A percentile compares a stretch with the other conserved stretches of the same genome.
Conservation (phyloP, 2,797 vertebrate species). For the Distichodus sexfasciatus region DNA sequence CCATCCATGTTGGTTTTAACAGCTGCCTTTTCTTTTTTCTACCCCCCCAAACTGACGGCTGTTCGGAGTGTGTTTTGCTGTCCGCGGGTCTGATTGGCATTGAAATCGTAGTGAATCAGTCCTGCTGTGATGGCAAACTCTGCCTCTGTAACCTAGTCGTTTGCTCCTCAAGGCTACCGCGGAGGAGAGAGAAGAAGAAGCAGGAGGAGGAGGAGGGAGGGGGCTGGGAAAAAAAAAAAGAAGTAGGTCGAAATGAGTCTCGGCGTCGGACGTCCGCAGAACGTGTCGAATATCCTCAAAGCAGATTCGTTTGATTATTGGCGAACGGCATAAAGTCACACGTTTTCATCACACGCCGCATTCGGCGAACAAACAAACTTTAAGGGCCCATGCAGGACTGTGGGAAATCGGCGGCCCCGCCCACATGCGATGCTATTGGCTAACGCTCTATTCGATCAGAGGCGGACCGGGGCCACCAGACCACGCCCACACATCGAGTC, state of each 20-base stretch:
- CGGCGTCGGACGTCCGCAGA: slow-evolving; percentile 69
- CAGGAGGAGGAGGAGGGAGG: background rate
- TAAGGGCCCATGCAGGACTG: slow-evolving; percentile 78
- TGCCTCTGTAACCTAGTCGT: slow-evolving; percentile 60
- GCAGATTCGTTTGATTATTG: slow-evolving; percentile 72
- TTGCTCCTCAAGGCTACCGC: slow-evolving; percentile 62
- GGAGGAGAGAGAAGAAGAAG: slow-evolving; percentile 12
- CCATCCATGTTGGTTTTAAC: slow-evolving; percentile 52
- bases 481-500: too few species aligned
- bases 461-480: slow-evolving; percentile 40
- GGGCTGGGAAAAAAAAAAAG: background rate
- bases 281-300: slow-evolving; percentile 68
- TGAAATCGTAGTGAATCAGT: slow-evolving; percentile 16
- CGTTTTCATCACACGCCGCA: slow-evolving; percentile 82
- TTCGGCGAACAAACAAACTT: slow-evolving; percentile 86
- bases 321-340: slow-evolving; percentile 72
- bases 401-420: slow-evolving; percentile 71
- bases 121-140: slow-evolving; percentile 42
- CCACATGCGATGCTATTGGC: slow-evolving; percentile 74
- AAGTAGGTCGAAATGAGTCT: slow-evolving; percentile 59
- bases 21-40: slow-evolving; percentile 46
- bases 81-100: slow-evolving; percentile 58
- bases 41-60: slow-evolving; percentile 28
- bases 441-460: slow-evolving; percentile 71
- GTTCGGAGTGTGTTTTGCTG: slow-evolving; percentile 13